Base-by-base conservation (phyloP, 92 coral and sea anemone genomes). In the Actinostola sp. region DNA sequence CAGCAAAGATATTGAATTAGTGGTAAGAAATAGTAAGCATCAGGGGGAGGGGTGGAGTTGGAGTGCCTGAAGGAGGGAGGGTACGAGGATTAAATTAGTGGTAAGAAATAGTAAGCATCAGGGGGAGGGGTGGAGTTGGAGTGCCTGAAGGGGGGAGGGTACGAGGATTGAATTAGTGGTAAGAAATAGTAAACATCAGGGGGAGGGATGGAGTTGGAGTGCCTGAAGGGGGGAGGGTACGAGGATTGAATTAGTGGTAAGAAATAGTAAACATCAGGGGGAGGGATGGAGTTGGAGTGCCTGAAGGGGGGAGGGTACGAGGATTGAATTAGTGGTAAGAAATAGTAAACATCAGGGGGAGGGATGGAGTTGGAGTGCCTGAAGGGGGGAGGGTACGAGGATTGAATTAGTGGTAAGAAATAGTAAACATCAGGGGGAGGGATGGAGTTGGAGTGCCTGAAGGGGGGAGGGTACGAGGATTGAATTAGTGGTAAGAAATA, bases 231-330 rank as follows among this genome's bases (percentile, higher is more conserved):
- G 14, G 26, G 15, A 55, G 30, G 31, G 12, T 20, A 23, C n/a
- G n/a, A n/a, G n/a, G n/a, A 23, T 72, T 11, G 54, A 72, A 23
- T 20, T 72, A 12, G 56, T 39, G 79, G 79, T 72, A 72, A 67
- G 61, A 19, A 38, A 23, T 17, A 52, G 26, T 17, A 52, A 51
- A 14, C 8, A 13, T 14, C 7, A 21, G 25, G 5, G 20, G 16
- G 58, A 13, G 8, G 16, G 7, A n/a, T 51, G 15, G 16, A 8
- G 16, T 51, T 13, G 8, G 26, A 3, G 34, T 5, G 34, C 15
- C 6, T 2, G 34, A 20, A 16, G 8, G 33, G 23, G 14, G 26
- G 15, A 55, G 30, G 31, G 12, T 20, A 23, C n/a, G n/a, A n/a
- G n/a, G n/a, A n/a, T n/a, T n/a, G n/a, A n/a, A n/a, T n/a, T n/a